These are phyloP conservation scores for Lepidurus packardi DNA, from an alignment of 1,140 invertebrate species.

Conservation along the genomic window DNA sequence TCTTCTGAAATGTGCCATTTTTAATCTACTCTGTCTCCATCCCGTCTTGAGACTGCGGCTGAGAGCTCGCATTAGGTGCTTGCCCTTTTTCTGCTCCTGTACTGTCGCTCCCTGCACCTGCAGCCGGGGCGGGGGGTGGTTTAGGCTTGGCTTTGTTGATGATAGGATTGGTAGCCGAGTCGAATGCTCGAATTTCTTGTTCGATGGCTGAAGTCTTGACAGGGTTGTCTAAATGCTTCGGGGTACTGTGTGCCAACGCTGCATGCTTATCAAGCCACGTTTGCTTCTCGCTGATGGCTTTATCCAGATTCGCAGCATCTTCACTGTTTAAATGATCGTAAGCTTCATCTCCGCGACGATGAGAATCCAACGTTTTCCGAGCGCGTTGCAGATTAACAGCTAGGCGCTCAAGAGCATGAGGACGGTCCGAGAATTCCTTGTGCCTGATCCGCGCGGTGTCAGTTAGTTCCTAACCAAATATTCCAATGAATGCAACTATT, in stretches of 20 bases:
- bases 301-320: constrained; percentile 66
- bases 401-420: constrained; percentile 68
- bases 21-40: background rate
- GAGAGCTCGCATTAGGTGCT: background rate
- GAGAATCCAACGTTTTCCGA: constrained; percentile 65
- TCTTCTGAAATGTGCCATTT: no score
- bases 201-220: constrained; percentile 70
- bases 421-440: constrained; percentile 69
- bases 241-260: constrained; percentile 53
- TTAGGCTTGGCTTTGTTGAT: constrained; percentile 81
- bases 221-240: constrained; percentile 55
- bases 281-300: constrained; percentile 49
- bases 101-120: background rate
- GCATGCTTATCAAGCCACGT: constrained; percentile 68
- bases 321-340: constrained; percentile 74
- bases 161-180: constrained; percentile 62
- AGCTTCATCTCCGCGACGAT: constrained; percentile 63
- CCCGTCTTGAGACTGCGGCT: background rate
- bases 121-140: constrained; percentile 43
- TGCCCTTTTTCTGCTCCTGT: background rate
- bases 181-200: constrained; percentile 59
- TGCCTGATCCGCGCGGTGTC: constrained; percentile 77
- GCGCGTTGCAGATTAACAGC: constrained; percentile 62
- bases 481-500: background rate
- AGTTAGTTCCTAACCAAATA: constrained; percentile 50